Evolutionary conservation across 1,140 invertebrate genomes (phyloP).

Genomic region (Procambarus clarkii): DNA sequence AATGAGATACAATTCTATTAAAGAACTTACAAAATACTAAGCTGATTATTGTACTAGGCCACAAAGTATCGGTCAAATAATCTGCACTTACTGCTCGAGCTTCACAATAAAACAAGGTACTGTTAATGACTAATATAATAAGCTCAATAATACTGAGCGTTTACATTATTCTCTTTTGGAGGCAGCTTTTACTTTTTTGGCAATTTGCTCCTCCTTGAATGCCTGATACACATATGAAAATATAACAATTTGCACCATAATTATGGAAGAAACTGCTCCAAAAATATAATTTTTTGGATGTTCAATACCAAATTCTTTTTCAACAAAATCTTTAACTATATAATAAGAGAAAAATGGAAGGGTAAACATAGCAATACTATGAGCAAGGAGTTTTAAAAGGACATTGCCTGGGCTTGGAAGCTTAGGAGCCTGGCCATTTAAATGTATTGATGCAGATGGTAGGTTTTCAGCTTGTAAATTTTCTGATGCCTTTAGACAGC

Average conservation of each 20-base stretch:
- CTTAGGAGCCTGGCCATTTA: neutral
- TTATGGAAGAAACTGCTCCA: slow-evolving; percentile 39
- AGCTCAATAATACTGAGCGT: no score
- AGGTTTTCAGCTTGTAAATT: neutral
- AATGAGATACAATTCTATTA: no score
- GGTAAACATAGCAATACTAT: slow-evolving; percentile 59
- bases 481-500: neutral
- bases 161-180: neutral
- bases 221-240: slow-evolving; percentile 57
- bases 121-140: no score
- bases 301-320: slow-evolving; percentile 33
- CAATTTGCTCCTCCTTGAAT: slow-evolving; percentile 14
- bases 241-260: slow-evolving; percentile 45
- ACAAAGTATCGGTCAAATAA: no score
- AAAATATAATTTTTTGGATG: slow-evolving; percentile 45
- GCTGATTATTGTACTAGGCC: no score
- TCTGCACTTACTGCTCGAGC: no score
- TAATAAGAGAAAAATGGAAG: slow-evolving; percentile 45
- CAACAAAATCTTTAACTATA: slow-evolving; percentile 32
- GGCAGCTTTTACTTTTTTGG: neutral
- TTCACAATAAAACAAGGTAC: no score
- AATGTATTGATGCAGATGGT: neutral
- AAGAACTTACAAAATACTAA: no score
- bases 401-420: slow-evolving; percentile 23
- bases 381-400: slow-evolving; percentile 43